Evolutionary conservation across 2,113 vertebrate species (phyloP), one percentile per base, ranked within the genome.

Genomic region (Heterocephalus glaber): DNA sequence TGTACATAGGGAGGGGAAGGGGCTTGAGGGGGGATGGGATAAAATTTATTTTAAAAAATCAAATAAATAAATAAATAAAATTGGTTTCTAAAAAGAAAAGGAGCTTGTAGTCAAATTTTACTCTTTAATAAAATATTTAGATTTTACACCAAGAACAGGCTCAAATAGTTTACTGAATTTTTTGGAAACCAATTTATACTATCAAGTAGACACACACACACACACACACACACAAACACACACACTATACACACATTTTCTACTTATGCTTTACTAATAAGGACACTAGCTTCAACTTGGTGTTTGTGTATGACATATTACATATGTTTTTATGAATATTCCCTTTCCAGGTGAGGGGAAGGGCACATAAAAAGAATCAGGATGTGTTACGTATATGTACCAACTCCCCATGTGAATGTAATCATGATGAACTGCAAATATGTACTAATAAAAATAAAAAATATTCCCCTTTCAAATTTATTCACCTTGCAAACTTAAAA

Each of bases 401-500:
- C 72, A 76, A 76, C 6, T 30, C 41, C 13, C 44, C 13, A 76
- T 47, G 44, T 28, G 41, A 47, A 76, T 30, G 26, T 47, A 47
- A 76, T 30, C 44, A 76, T 30, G 17, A 28, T 47, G 41, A 44
- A 44, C 24, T 76, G 41, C 13, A 76, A 76, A 76, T 22, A 76
- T 12, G 26, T 47, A 47, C 28, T 16, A n/a, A 35, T 10, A 76
- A 76, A 76, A 76, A 76, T 47, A 12, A 76, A 74, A 44, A 74
- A 74, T 74, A 38, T 44, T 70, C n/a, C 66, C n/a, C 17, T 22
- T 38, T 9, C 66, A 20, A 70, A 74, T 2, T 26, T 58, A 81
- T 44, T 89, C 44, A 66, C 7, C 11, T 44, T 79, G 44, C 56
- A 90, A 94, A 92, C 86, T 96, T 87, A 86, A 94, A 58, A 58